phyloP scores from a whole-genome alignment of 1,140 invertebrate species.

The Ips nitidus region DNA sequence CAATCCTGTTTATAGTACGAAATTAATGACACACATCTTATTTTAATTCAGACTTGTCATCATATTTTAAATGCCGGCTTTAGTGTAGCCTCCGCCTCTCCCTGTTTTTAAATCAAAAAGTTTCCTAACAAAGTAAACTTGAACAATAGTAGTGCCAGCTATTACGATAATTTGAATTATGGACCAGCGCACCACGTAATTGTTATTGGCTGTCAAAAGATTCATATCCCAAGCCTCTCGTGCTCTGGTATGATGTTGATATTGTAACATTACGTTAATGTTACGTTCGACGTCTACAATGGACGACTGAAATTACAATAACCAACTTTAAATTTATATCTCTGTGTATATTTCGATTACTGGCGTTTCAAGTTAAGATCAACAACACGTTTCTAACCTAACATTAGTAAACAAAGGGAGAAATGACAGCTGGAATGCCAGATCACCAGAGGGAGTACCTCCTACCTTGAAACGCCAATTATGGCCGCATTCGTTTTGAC shows the following conservation, averaged over 20 bases:
- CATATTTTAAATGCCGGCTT: constrained; percentile 43
- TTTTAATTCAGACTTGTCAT: not conserved
- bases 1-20: not conserved
- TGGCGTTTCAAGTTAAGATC: too few species aligned
- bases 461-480: too few species aligned
- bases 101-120: constrained; percentile 78
- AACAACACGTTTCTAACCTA: too few species aligned
- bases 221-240: constrained; percentile 80
- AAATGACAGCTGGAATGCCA: not conserved
- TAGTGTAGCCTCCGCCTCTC: constrained; percentile 61
- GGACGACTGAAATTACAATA: constrained; percentile 60
- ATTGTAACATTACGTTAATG: constrained; percentile 83
- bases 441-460: too few species aligned
- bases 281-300: constrained; percentile 78
- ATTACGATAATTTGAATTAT: constrained; percentile 83
- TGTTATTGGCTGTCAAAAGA: constrained; percentile 79
- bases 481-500: too few species aligned
- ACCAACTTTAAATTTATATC: too few species aligned
- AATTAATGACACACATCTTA: not conserved
- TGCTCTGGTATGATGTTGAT: constrained; percentile 76
- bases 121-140: constrained; percentile 88
- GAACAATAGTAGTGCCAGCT: constrained; percentile 69
- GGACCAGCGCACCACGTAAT: constrained; percentile 85
- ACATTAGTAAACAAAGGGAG: not conserved
- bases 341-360: too few species aligned